Conservation (phyloP, 1,140 invertebrate genomes). For the Heliconius nattereri region DNA sequence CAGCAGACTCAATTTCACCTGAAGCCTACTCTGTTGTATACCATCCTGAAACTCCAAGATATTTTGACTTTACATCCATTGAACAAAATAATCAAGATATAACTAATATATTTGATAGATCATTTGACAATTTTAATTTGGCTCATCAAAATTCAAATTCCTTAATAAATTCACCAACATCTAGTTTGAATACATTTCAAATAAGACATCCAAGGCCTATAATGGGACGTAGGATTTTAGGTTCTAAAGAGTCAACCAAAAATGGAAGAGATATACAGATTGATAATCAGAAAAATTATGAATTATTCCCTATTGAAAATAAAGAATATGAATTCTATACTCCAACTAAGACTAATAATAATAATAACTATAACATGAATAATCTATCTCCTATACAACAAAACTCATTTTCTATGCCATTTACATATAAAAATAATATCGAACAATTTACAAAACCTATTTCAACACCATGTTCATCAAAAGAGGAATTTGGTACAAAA, state of each 20-base stretch:
- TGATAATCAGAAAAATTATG: conserved; percentile 38
- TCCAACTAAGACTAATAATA: conserved; percentile 9
- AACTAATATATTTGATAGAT: neutral
- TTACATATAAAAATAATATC: neutral
- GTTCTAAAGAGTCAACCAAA: conserved; percentile 27
- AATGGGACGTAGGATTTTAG: conserved; percentile 57
- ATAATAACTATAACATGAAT: conserved; percentile 4
- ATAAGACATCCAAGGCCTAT: conserved; percentile 53
- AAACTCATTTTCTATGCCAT: neutral
- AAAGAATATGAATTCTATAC: conserved; percentile 27
- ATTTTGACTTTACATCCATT: neutral
- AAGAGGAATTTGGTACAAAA: conserved; percentile 41
- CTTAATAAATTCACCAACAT: neutral
- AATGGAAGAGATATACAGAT: conserved; percentile 1
- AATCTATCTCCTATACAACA: conserved; percentile 2
- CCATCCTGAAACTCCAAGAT: conserved; percentile 30
- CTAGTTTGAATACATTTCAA: conserved; percentile 15
- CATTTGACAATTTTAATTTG: neutral
- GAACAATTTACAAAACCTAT: neutral
- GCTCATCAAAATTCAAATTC: neutral
- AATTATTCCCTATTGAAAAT: conserved; percentile 42
- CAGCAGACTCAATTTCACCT: conserved; percentile 63
- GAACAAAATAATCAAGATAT: neutral
- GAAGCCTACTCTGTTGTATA: conserved; percentile 50
- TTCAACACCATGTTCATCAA: conserved; percentile 22